Evolutionary conservation across 2,113 vertebrate genomes (phyloP).

Genomic region (Peromyscus polionotus): DNA sequence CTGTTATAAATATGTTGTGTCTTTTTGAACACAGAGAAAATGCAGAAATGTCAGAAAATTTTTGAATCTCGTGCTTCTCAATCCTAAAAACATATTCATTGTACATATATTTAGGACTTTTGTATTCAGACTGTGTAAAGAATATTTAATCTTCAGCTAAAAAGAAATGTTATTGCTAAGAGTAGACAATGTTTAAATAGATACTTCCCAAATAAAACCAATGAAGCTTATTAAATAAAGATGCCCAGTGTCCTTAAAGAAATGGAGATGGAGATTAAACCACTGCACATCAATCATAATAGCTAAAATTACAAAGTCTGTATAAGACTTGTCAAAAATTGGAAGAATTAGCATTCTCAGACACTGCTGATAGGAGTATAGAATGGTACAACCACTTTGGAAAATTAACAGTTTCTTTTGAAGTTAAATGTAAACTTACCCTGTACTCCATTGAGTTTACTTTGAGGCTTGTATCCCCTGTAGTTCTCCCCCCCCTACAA

Average conservation of each 20-base stretch:
- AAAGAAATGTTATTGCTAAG: conserved; percentile 30
- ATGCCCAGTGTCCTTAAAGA: neutral
- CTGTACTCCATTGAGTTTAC: neutral
- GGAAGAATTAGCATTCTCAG: neutral
- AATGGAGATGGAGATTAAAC: conserved; percentile 3
- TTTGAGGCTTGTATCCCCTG: neutral
- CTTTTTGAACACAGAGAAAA: conserved; percentile 32
- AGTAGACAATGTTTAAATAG: conserved; percentile 28
- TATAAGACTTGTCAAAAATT: neutral
- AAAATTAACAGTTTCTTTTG: conserved; percentile 22
- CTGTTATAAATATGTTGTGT: neutral
- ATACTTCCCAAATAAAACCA: neutral
- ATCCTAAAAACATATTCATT: neutral
- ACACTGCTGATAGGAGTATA: neutral
- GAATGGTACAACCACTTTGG: neutral
- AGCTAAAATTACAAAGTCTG: conserved; percentile 12
- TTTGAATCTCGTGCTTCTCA: conserved; percentile 23
- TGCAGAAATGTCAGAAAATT: conserved; percentile 44
- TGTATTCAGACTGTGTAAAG: neutral
- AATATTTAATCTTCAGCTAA: neutral
- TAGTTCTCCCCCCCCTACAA: too few species aligned
- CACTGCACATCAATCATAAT: neutral
- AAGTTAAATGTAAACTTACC: conserved; percentile 4
- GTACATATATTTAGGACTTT: neutral
- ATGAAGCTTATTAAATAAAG: conserved; percentile 19